phyloP scores from a whole-genome alignment of 2,888 invertebrate species.

The Phengaris arion region DNA sequence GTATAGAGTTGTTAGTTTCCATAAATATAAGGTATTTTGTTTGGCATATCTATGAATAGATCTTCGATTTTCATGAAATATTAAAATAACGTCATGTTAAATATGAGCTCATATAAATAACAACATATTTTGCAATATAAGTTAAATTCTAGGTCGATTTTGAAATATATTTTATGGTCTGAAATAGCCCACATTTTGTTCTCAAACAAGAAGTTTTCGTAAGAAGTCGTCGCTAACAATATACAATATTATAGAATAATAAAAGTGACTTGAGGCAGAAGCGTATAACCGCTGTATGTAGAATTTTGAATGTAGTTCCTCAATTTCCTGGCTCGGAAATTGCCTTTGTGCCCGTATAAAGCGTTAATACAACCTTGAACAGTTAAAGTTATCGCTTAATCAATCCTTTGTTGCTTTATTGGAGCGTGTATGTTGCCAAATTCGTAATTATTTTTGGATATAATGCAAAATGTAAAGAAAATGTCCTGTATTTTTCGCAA shows the following conservation, averaged over 20 bases:
- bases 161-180: no score
- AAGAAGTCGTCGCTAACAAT: background rate
- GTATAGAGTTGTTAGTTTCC: no score
- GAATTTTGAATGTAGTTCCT: conserved; percentile 50
- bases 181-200: no score
- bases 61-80: no score
- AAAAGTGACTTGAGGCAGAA: conserved; percentile 30
- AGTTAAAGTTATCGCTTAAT: conserved; percentile 34
- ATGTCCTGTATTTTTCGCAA: background rate
- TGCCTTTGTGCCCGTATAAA: conserved; percentile 42
- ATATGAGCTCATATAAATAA: no score
- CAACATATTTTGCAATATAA: no score
- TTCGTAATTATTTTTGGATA: background rate
- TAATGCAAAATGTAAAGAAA: conserved; percentile 43
- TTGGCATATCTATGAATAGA: no score
- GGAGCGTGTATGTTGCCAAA: conserved; percentile 7
- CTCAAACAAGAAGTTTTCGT: no score
- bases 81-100: no score
- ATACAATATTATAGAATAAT: background rate
- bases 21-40: no score
- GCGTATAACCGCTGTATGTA: conserved; percentile 33
- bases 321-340: conserved; percentile 69
- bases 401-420: conserved; percentile 29
- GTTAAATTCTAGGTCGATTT: no score
- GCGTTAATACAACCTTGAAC: conserved; percentile 35